Conservation (phyloP, 2,797 vertebrate species). For the Mastacembelus armatus region DNA sequence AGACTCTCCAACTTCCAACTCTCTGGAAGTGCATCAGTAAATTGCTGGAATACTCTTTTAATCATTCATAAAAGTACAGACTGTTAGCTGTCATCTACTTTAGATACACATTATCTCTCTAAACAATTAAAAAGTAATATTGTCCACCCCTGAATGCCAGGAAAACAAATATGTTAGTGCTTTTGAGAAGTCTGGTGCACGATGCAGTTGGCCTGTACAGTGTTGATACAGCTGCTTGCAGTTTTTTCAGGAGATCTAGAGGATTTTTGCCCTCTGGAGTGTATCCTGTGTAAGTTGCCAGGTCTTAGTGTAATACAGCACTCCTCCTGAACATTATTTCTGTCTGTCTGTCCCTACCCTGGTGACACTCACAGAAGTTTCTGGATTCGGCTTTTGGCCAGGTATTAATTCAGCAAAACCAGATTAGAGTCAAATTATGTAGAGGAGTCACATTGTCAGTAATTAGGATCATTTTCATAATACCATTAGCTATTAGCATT, state of each 20-base stretch:
- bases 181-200: slow-evolving; percentile 1
- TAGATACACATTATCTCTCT: slow-evolving; percentile 12
- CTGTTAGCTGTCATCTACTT: neutral
- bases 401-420: no score
- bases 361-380: no score
- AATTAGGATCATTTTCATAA: neutral
- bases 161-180: slow-evolving; percentile 29
- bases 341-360: slow-evolving; percentile 37
- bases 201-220: slow-evolving; percentile 24
- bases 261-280: slow-evolving; percentile 54
- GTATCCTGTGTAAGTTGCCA: slow-evolving; percentile 58
- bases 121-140: slow-evolving; percentile 31
- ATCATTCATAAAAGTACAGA: neutral
- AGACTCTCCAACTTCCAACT: neutral
- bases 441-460: neutral
- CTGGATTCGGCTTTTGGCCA: no score
- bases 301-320: slow-evolving; percentile 47
- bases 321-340: slow-evolving; percentile 43
- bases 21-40: neutral
- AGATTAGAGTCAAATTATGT: neutral
- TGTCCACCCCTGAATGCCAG: slow-evolving; percentile 5
- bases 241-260: slow-evolving; percentile 62
- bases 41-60: slow-evolving; percentile 6
- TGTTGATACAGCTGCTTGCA: slow-evolving; percentile 78
- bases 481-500: no score